phyloP scores from a whole-genome alignment of 2,797 vertebrate genomes.

The Hydrolagus colliei region DNA sequence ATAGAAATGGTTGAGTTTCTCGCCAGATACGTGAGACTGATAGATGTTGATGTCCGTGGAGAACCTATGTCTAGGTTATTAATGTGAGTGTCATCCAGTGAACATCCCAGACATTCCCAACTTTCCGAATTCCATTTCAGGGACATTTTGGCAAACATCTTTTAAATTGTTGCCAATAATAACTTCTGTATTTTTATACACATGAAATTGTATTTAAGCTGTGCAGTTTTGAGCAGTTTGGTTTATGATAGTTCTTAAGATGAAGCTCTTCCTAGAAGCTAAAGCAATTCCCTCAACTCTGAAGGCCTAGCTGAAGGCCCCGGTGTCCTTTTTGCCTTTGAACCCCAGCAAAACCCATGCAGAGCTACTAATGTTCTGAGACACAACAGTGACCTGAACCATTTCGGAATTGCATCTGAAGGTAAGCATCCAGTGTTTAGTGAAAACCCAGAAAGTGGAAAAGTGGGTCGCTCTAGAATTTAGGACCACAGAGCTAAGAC shows the following conservation, averaged over 20 bases:
- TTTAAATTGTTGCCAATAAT: background rate
- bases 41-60: background rate
- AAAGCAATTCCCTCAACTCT: background rate
- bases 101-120: conserved; percentile 1
- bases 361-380: background rate
- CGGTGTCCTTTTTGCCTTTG: background rate
- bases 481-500: background rate
- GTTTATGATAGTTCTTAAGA: background rate
- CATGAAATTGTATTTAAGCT: background rate
- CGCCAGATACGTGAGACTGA: background rate
- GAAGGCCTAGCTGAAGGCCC: background rate
- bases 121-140: background rate
- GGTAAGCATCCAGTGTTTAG: background rate
- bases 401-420: background rate
- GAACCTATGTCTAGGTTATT: background rate
- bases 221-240: no score
- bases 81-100: background rate
- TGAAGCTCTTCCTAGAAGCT: background rate
- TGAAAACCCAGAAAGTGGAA: background rate
- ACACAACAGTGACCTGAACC: background rate
- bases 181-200: background rate
- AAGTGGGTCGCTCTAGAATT: background rate
- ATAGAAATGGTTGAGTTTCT: conserved; percentile 10
- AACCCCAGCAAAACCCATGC: background rate
- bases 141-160: background rate